These are phyloP conservation scores for Sarcophilus harrisii DNA, from an alignment of 2,797 vertebrate species.

Conservation along the genomic window DNA sequence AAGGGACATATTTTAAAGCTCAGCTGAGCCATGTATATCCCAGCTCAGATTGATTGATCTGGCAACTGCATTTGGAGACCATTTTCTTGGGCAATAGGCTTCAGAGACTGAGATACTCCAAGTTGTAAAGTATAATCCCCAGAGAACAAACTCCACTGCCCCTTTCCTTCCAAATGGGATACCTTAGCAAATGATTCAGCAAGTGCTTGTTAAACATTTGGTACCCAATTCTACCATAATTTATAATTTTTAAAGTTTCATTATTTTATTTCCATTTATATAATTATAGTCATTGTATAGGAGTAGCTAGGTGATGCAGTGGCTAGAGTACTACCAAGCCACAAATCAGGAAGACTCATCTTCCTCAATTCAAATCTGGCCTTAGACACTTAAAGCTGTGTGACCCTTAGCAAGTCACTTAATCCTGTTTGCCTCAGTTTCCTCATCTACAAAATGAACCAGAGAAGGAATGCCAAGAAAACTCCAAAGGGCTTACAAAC, in stretches of 20 bases:
- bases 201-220: background rate
- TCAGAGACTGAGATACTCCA: background rate
- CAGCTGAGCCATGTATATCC: background rate
- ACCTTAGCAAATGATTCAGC: background rate
- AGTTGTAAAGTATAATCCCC: background rate
- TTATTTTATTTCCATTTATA: background rate
- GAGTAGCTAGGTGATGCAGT: background rate
- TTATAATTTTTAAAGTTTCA: background rate
- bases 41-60: background rate
- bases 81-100: background rate
- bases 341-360: background rate
- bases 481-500: background rate
- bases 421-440: background rate
- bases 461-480: background rate
- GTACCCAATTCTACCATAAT: background rate
- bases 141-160: background rate
- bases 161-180: background rate
- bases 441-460: background rate
- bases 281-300: background rate
- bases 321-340: background rate
- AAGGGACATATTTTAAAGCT: background rate
- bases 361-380: background rate
- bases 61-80: background rate
- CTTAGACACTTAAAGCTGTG: background rate
- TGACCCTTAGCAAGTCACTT: background rate